Conservation (phyloP, 1,140 invertebrate genomes). For the Dinothrombium tinctorium region DNA sequence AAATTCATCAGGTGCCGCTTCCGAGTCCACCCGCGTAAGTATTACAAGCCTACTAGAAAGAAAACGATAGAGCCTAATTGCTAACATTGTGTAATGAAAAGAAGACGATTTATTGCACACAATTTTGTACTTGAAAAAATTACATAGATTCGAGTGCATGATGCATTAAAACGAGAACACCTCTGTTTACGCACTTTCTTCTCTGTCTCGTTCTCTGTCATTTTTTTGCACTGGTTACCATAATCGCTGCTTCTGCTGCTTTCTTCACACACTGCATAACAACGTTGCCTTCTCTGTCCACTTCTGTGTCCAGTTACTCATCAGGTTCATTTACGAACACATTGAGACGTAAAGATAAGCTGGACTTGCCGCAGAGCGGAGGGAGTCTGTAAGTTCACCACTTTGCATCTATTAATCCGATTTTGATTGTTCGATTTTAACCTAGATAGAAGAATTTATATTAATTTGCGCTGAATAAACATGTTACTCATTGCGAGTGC, state of each 20-base stretch:
- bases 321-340: slow-evolving; percentile 16
- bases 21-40: slow-evolving; percentile 52
- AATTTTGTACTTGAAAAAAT: too few species aligned
- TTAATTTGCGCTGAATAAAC: too few species aligned
- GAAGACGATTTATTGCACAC: too few species aligned
- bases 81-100: too few species aligned
- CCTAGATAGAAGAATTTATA: too few species aligned
- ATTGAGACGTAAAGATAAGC: slow-evolving; percentile 15
- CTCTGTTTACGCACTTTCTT: too few species aligned
- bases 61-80: too few species aligned
- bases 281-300: neutral
- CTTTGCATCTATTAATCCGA: neutral
- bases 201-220: slow-evolving; percentile 1
- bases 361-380: slow-evolving; percentile 13
- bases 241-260: slow-evolving; percentile 1
- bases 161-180: too few species aligned
- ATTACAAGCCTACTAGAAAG: too few species aligned
- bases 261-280: slow-evolving; percentile 1
- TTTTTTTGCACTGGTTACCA: neutral
- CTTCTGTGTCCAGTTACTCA: slow-evolving; percentile 10
- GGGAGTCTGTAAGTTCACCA: slow-evolving; percentile 15
- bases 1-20: slow-evolving; percentile 56
- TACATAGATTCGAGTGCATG: too few species aligned
- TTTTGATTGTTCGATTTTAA: too few species aligned
- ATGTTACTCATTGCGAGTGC: too few species aligned